These are phyloP conservation scores for Phoebastria nigripes DNA, from an alignment of 2,797 vertebrate genomes.

Conservation along the genomic window DNA sequence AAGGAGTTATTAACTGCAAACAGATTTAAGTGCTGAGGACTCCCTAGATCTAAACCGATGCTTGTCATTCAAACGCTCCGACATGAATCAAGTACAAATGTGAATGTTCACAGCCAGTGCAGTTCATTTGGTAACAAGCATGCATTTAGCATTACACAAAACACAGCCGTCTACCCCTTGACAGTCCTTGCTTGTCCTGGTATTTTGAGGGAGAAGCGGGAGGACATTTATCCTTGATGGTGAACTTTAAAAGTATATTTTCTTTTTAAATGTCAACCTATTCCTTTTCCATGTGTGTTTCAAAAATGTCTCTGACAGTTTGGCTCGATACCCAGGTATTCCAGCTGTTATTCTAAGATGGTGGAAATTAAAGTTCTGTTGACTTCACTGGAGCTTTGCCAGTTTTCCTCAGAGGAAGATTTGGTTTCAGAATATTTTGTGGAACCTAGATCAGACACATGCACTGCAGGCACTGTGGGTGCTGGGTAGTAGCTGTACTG, in stretches of 20 bases:
- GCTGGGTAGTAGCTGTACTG: background rate
- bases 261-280: conserved; percentile 47
- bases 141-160: conserved; percentile 46
- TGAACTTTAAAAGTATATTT: conserved; percentile 56
- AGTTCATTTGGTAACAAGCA: conserved; percentile 23
- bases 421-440: conserved; percentile 40
- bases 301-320: conserved; percentile 57
- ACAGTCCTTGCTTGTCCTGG: conserved; percentile 16
- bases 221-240: background rate
- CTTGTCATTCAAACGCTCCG: conserved; percentile 17
- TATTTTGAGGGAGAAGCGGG: background rate
- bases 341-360: conserved; percentile 65
- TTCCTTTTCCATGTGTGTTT: conserved; percentile 47
- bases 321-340: conserved; percentile 50
- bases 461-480: background rate
- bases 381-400: conserved; percentile 50
- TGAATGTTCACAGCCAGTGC: conserved; percentile 44
- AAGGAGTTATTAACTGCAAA: conserved; percentile 61
- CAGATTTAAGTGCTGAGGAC: conserved; percentile 51
- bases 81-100: conserved; percentile 42
- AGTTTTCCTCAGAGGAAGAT: conserved; percentile 51
- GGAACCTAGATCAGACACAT: background rate
- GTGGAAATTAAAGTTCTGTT: conserved; percentile 64
- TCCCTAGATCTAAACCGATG: background rate
- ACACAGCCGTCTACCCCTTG: background rate